These are phyloP conservation scores for Parotocinclus haroldoi DNA, from an alignment of 2,797 vertebrate genomes.

Conservation along the genomic window DNA sequence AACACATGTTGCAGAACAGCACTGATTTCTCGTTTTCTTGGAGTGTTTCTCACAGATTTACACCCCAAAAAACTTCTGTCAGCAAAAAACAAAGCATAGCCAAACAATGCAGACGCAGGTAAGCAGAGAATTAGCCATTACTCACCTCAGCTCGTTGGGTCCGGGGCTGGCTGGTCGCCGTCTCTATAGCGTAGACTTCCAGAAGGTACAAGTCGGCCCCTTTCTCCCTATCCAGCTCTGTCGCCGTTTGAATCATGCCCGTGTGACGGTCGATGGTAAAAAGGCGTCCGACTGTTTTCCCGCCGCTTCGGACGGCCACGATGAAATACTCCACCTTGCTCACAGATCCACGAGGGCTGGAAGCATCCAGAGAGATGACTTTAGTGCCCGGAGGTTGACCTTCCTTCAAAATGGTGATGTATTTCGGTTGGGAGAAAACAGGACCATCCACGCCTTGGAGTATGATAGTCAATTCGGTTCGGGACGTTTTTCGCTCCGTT, in stretches of 20 bases:
- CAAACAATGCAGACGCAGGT: too few relatives aligned
- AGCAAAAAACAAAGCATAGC: background rate
- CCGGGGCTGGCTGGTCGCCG: conserved; percentile 79
- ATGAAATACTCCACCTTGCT: conserved; percentile 94
- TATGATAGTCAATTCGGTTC: conserved; percentile 88
- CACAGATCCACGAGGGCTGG: conserved; percentile 80
- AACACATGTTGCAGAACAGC: conserved; percentile 48
- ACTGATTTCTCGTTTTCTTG: conserved; percentile 49
- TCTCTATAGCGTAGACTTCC: conserved; percentile 95
- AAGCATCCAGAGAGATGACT: conserved; percentile 90
- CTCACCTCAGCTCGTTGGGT: conserved; percentile 94
- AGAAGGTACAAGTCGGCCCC: conserved; percentile 91
- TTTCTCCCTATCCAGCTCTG: conserved; percentile 90
- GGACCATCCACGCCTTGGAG: conserved; percentile 89
- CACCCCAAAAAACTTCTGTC: conserved; percentile 16
- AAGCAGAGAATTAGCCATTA: conserved; percentile 31
- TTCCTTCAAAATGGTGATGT: conserved; percentile 93
- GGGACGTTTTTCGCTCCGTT: conserved; percentile 80
- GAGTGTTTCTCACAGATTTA: conserved; percentile 35
- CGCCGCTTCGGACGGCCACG: conserved; percentile 84
- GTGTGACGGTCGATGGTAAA: conserved; percentile 89
- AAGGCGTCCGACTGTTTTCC: conserved; percentile 84
- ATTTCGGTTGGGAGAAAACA: conserved; percentile 92
- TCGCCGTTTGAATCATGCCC: conserved; percentile 91
- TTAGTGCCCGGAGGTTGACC: conserved; percentile 92